These are phyloP conservation scores for Ptychadena robeensis DNA, from an alignment of 2,797 vertebrate genomes.

Conservation along the genomic window DNA sequence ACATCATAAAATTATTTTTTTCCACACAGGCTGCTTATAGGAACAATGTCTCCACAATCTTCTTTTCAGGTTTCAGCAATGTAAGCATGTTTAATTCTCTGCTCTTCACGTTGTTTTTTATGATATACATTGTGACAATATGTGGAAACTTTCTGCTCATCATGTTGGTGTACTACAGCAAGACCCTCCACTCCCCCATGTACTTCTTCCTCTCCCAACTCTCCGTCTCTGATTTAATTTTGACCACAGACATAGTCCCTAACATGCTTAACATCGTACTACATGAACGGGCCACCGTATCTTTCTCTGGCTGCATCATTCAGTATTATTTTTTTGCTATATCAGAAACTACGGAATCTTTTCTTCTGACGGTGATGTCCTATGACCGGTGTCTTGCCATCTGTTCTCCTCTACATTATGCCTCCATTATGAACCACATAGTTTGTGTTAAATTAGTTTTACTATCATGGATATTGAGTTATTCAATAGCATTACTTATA, in stretches of 20 bases:
- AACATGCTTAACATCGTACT: not conserved
- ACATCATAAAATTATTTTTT: no score
- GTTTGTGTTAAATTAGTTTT: not conserved
- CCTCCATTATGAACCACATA: not conserved
- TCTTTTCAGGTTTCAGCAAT: not conserved
- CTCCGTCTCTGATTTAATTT: not conserved
- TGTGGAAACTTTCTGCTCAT: not conserved
- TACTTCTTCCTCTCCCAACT: slow-evolving; percentile 28
- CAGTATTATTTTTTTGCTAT: slow-evolving; percentile 14
- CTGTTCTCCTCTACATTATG: not conserved
- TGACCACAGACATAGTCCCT: slow-evolving; percentile 9
- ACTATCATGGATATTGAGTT: not conserved
- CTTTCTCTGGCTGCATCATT: not conserved
- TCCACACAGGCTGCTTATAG: not conserved
- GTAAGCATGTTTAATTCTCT: not conserved
- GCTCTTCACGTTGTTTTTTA: not conserved
- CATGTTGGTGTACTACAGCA: not conserved
- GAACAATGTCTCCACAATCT: not conserved
- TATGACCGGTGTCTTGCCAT: slow-evolving; percentile 3
- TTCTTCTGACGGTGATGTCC: not conserved
- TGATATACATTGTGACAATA: not conserved
- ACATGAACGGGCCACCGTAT: not conserved
- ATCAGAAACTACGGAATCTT: not conserved
- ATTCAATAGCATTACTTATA: not conserved
- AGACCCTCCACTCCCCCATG: not conserved